Evolutionary conservation across 2,888 invertebrate genomes (phyloP).

Genomic region (Callyntrura sp.): DNA sequence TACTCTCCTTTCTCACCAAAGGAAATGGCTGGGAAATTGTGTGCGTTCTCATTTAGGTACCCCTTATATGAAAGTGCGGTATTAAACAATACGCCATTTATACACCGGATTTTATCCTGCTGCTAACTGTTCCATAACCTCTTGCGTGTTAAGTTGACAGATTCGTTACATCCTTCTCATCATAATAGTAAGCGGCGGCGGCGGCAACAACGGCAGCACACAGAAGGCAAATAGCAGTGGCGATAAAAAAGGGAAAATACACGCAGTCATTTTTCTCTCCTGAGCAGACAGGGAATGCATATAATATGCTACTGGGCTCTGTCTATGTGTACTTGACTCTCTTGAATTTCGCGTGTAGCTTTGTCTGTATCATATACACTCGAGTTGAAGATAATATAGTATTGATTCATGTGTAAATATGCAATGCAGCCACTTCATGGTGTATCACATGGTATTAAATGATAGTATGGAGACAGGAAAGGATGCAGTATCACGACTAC

Average conservation of each 20-base stretch:
- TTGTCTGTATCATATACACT: not conserved
- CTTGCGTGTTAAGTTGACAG: conserved; percentile 33
- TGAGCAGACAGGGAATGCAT: not conserved
- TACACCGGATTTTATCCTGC: not conserved
- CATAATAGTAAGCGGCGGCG: not conserved
- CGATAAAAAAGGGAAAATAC: not conserved
- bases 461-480: too few relatives aligned
- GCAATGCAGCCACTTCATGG: too few relatives aligned
- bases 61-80: too few relatives aligned
- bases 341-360: not conserved
- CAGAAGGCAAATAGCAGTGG: too few relatives aligned
- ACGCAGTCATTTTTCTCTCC: not conserved
- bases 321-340: not conserved
- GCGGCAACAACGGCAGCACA: not conserved
- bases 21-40: not conserved
- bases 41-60: too few relatives aligned
- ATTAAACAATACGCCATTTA: too few relatives aligned
- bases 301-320: not conserved
- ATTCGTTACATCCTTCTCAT: conserved; percentile 27
- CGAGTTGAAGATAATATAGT: not conserved
- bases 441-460: too few relatives aligned
- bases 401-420: too few relatives aligned
- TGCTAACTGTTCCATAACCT: not conserved
- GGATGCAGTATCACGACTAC: too few relatives aligned
- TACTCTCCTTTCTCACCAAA: not conserved